Percentiles rank a stretch among this genome's conserved stretches.
These are phyloP conservation scores for Chaetodon auriga DNA, from an alignment of 2,113 vertebrate species.

Conservation along the genomic window DNA sequence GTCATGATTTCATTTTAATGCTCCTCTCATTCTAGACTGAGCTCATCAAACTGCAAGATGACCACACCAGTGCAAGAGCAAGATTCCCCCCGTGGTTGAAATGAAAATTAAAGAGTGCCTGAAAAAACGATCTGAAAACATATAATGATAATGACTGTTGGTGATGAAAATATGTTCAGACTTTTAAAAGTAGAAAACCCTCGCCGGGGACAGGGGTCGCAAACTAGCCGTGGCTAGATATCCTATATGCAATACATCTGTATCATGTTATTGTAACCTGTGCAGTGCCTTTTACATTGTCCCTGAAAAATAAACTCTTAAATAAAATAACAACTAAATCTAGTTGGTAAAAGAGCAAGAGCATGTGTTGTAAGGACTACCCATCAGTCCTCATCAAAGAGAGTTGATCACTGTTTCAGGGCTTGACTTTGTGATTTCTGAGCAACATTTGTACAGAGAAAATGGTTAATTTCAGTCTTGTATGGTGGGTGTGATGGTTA, in stretches of 20 bases:
- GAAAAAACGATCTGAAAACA: no score
- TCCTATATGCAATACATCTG: no score
- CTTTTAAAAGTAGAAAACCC: no score
- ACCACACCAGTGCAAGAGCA: slow-evolving; percentile 21
- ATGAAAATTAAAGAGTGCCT: background rate
- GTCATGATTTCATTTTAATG: slow-evolving; percentile 72
- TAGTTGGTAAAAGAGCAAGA: background rate
- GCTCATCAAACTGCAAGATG: slow-evolving; percentile 48
- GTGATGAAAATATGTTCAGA: no score
- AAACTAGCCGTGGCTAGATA: no score
- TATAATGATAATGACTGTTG: no score
- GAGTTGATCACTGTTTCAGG: background rate
- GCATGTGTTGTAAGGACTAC: background rate
- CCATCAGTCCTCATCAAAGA: background rate
- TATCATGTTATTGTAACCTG: no score
- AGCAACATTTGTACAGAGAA: background rate
- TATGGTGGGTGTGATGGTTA: background rate
- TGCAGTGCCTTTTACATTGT: no score
- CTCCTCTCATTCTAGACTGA: slow-evolving; percentile 48
- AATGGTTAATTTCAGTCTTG: background rate
- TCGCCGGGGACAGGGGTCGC: no score
- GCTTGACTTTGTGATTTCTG: background rate
- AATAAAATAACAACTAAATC: no score
- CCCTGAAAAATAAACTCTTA: no score
- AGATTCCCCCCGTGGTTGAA: slow-evolving; percentile 59